A percentile compares a stretch with the other conserved stretches of the same genome.
phyloP scores from a whole-genome alignment of 2,113 vertebrate species.

The Malurus alboscapulatus region DNA sequence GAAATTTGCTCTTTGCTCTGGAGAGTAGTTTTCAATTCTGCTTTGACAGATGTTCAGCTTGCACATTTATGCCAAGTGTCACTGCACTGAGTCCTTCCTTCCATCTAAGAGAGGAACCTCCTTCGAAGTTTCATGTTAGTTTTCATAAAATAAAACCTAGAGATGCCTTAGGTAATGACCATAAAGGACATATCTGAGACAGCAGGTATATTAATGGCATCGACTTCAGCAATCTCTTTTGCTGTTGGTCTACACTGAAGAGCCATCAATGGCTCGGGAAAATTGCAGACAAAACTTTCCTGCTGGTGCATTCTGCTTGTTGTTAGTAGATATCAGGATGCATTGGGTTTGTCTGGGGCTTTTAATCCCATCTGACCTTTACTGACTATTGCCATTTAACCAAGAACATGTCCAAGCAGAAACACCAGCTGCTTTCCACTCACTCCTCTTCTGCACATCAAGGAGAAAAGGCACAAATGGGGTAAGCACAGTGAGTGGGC shows the following conservation, averaged over 20 bases:
- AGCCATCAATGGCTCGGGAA: background rate
- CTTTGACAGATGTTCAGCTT: background rate
- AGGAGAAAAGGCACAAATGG: background rate
- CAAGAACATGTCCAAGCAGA: background rate
- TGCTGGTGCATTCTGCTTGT: background rate
- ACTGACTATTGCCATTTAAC: background rate
- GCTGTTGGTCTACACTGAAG: background rate
- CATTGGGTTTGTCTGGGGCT: background rate
- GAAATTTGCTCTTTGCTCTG: background rate
- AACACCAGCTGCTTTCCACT: background rate
- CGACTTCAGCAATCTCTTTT: background rate
- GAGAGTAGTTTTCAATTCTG: constrained; percentile 9
- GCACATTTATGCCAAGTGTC: background rate
- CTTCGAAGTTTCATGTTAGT: background rate
- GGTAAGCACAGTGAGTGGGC: rapidly evolving
- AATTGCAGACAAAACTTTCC: background rate
- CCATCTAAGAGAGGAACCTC: background rate
- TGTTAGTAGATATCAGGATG: background rate
- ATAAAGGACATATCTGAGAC: background rate
- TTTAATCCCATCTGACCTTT: background rate
- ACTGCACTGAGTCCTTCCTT: background rate
- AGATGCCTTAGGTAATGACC: background rate
- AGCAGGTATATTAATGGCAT: background rate
- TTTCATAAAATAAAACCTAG: background rate
- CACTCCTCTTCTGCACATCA: background rate